These are phyloP conservation scores for Myanophis thanlyinensis DNA, from an alignment of 2,113 vertebrate species.

Conservation along the genomic window DNA sequence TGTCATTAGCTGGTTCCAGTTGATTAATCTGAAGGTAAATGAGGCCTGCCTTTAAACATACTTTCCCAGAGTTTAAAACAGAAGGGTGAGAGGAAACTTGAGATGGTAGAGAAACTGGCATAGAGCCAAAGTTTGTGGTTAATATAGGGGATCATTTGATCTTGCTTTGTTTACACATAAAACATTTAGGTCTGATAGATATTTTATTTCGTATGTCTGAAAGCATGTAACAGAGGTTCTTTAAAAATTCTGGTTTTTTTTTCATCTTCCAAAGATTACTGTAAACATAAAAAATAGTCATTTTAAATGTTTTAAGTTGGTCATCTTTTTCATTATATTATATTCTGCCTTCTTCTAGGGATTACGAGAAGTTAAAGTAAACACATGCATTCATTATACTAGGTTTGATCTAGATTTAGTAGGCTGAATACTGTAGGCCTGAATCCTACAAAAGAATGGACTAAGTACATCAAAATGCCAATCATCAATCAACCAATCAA, in stretches of 20 bases:
- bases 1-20: constrained; percentile 53
- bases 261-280: neutral
- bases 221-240: neutral
- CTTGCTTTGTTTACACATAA: constrained; percentile 66
- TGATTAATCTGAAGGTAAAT: constrained; percentile 80
- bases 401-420: neutral
- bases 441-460: constrained; percentile 29
- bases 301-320: neutral
- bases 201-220: constrained; percentile 33
- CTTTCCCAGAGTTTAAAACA: constrained; percentile 70
- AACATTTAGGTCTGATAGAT: constrained; percentile 37
- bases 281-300: constrained; percentile 4
- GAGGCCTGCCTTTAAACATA: constrained; percentile 72
- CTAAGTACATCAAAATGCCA: constrained; percentile 47
- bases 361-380: neutral
- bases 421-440: neutral
- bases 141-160: constrained; percentile 76
- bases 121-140: constrained; percentile 65
- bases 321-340: neutral
- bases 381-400: neutral
- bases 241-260: neutral
- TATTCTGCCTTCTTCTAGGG: neutral
- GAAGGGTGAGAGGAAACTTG: constrained; percentile 57
- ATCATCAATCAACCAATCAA: neutral
- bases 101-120: constrained; percentile 63